Conservation (phyloP, 2,113 vertebrate genomes). For the Sinosuthora webbiana region DNA sequence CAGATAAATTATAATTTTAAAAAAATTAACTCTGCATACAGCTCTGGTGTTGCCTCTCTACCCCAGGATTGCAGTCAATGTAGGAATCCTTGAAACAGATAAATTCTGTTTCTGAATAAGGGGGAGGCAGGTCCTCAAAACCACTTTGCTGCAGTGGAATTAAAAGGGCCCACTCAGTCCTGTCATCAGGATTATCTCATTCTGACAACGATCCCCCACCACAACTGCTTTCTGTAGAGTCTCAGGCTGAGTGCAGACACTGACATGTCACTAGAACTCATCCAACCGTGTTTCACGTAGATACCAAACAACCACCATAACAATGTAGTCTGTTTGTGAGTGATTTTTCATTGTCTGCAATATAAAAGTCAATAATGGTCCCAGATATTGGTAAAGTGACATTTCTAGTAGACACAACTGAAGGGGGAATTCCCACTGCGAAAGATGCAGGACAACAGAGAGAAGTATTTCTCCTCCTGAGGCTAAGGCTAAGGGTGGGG, state of each 20-base stretch:
- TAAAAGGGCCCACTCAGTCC: background rate
- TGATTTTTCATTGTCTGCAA: background rate
- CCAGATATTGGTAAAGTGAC: background rate
- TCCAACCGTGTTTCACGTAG: background rate
- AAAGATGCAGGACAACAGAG: background rate
- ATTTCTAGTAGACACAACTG: background rate
- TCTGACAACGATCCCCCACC: background rate
- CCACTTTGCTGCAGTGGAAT: background rate
- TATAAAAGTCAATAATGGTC: background rate
- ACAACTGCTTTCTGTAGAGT: background rate
- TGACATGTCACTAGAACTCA: background rate
- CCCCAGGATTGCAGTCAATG: background rate
- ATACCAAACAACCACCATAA: background rate
- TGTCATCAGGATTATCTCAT: background rate
- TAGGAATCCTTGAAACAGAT: background rate
- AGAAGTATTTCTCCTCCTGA: background rate
- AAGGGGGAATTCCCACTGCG: background rate
- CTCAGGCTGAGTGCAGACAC: background rate
- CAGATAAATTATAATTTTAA: slow-evolving; percentile 32
- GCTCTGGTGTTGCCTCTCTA: background rate
- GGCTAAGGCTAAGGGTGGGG: background rate
- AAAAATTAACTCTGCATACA: slow-evolving; percentile 10
- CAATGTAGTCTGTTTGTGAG: background rate
- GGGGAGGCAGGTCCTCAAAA: background rate
- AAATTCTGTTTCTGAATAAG: background rate